Percentiles rank a stretch among this genome's conserved stretches.
phyloP scores from a whole-genome alignment of 2,113 vertebrate species.

The Psammodynastes pulverulentus region DNA sequence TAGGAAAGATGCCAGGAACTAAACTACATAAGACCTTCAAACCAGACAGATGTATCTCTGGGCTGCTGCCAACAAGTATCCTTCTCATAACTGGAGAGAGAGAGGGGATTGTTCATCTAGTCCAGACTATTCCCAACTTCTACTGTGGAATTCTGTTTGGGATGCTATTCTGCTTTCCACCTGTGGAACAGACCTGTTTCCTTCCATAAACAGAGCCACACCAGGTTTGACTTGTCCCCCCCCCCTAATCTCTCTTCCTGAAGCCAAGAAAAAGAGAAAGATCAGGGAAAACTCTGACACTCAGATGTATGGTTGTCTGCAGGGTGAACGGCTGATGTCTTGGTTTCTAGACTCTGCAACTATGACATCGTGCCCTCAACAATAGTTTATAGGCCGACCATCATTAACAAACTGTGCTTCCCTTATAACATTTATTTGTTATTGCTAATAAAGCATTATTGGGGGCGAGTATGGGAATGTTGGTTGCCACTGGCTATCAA shows the following conservation, averaged over 20 bases:
- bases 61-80: not conserved
- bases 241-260: not conserved
- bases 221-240: not conserved
- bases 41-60: not conserved
- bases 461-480: not conserved
- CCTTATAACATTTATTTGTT: not conserved
- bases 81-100: not conserved
- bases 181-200: not conserved
- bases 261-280: not conserved
- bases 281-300: not conserved
- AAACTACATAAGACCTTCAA: not conserved
- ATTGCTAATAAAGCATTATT: not conserved
- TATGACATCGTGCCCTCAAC: not conserved
- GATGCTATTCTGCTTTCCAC: not conserved
- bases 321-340: not conserved
- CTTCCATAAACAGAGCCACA: not conserved
- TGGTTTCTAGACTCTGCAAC: not conserved
- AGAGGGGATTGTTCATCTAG: not conserved
- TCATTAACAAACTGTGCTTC: not conserved
- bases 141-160: not conserved
- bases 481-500: not conserved
- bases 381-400: not conserved
- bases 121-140: not conserved
- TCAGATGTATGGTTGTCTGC: not conserved
- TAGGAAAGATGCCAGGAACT: not conserved